Percentiles rank a stretch among this genome's conserved stretches.
Conservation (phyloP, 2,888 invertebrate species). For the Drosophila anomalipes region DNA sequence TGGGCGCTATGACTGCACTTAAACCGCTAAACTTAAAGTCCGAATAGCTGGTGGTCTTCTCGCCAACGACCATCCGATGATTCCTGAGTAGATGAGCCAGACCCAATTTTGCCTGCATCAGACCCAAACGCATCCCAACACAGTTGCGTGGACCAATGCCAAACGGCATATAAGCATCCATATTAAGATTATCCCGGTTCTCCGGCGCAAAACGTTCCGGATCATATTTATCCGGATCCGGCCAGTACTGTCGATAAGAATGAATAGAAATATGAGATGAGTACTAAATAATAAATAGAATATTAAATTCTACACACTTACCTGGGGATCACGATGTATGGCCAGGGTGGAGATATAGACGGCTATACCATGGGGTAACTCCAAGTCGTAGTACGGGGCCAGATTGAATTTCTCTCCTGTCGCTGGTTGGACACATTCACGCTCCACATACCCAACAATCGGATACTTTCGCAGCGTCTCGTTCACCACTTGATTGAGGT, state of each 20-base stretch:
- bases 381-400: slow-evolving; percentile 65
- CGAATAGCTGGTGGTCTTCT: slow-evolving; percentile 40
- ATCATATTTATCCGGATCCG: slow-evolving; percentile 71
- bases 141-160: slow-evolving; percentile 80
- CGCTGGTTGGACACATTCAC: slow-evolving; percentile 63
- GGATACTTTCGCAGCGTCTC: slow-evolving; percentile 82
- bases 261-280: not conserved
- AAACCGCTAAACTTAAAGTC: slow-evolving; percentile 50
- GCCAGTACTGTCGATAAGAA: slow-evolving; percentile 65
- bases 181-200: slow-evolving; percentile 65
- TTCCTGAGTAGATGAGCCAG: slow-evolving; percentile 71
- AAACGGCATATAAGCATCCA: slow-evolving; percentile 77
- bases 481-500: slow-evolving; percentile 83
- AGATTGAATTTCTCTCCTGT: slow-evolving; percentile 66
- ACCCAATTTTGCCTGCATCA: slow-evolving; percentile 74
- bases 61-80: slow-evolving; percentile 61
- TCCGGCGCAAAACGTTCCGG: slow-evolving; percentile 75
- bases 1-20: slow-evolving; percentile 29
- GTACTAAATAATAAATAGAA: too few species aligned
- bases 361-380: slow-evolving; percentile 69
- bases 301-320: slow-evolving; percentile 28
- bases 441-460: slow-evolving; percentile 63
- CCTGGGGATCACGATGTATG: slow-evolving; percentile 75
- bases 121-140: slow-evolving; percentile 79
- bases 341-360: slow-evolving; percentile 70